Percentiles rank a stretch among this genome's conserved stretches.
Conservation (phyloP, 2,888 invertebrate genomes). For the Acrocera orbiculus region DNA sequence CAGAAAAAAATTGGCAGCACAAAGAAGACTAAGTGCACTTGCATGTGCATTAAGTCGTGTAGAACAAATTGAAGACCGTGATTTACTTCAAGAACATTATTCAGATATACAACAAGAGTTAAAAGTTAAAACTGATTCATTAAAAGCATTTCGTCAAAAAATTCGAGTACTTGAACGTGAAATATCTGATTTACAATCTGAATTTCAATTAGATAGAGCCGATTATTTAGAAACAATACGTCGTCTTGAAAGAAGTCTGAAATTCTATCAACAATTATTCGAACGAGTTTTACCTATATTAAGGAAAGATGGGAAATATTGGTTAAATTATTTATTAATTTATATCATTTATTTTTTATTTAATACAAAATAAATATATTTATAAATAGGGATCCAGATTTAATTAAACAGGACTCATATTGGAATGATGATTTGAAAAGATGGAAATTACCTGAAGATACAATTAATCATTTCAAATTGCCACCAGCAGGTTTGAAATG, state of each 20-base stretch:
- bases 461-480: conserved; percentile 44
- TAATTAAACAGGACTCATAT: conserved; percentile 44
- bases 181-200: conserved; percentile 57
- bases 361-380: not conserved
- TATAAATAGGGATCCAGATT: conserved; percentile 42
- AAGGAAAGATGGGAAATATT: conserved; percentile 55
- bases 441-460: conserved; percentile 53
- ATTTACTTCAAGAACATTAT: conserved; percentile 53
- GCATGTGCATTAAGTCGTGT: conserved; percentile 39
- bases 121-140: conserved; percentile 46
- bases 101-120: conserved; percentile 63
- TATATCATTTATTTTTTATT: not conserved
- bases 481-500: conserved; percentile 53
- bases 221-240: conserved; percentile 69
- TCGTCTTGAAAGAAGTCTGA: conserved; percentile 49
- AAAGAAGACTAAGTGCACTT: conserved; percentile 40
- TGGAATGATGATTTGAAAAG: conserved; percentile 60
- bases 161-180: conserved; percentile 50
- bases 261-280: conserved; percentile 45
- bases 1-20: conserved; percentile 49
- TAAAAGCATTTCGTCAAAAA: conserved; percentile 47
- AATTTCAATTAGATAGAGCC: conserved; percentile 65
- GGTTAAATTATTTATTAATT: conserved; percentile 27
- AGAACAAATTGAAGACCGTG: conserved; percentile 49
- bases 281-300: conserved; percentile 50